These are phyloP conservation scores for Helarctos malayanus DNA, from an alignment of 2,797 vertebrate genomes.

Conservation along the genomic window DNA sequence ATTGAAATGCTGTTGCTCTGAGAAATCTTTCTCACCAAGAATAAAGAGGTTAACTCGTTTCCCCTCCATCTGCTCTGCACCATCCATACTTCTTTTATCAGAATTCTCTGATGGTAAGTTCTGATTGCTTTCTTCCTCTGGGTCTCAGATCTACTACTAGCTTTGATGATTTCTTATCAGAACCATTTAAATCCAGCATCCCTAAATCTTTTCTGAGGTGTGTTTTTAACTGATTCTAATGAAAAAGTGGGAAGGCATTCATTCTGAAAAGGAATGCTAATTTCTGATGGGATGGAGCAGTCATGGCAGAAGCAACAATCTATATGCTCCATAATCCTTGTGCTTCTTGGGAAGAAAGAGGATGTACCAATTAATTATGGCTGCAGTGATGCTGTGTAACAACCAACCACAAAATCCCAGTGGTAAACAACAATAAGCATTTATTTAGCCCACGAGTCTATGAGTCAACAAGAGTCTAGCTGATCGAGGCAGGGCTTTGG, in stretches of 20 bases:
- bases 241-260: neutral
- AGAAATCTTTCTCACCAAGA: constrained; percentile 63
- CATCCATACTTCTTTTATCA: constrained; percentile 35
- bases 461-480: neutral
- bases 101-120: constrained; percentile 15
- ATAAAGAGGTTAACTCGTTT: constrained; percentile 68
- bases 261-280: constrained; percentile 58
- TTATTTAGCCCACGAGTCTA: neutral
- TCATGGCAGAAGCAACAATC: constrained; percentile 22
- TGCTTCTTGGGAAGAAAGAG: constrained; percentile 32
- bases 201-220: constrained; percentile 37
- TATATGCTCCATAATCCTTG: neutral
- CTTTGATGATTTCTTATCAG: constrained; percentile 56
- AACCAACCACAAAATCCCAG: constrained; percentile 34
- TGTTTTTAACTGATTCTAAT: constrained; percentile 31
- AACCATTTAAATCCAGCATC: constrained; percentile 51
- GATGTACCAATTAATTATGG: neutral
- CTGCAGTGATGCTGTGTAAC: neutral
- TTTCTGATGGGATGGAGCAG: neutral
- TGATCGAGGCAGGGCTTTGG: constrained; percentile 24
- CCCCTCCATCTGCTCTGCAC: neutral
- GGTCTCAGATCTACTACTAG: neutral
- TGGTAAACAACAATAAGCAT: constrained; percentile 15
- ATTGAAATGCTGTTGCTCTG: constrained; percentile 29
- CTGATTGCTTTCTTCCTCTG: constrained; percentile 5